Conservation (phyloP, 2,797 vertebrate species). For the Anguilla pacifica region DNA sequence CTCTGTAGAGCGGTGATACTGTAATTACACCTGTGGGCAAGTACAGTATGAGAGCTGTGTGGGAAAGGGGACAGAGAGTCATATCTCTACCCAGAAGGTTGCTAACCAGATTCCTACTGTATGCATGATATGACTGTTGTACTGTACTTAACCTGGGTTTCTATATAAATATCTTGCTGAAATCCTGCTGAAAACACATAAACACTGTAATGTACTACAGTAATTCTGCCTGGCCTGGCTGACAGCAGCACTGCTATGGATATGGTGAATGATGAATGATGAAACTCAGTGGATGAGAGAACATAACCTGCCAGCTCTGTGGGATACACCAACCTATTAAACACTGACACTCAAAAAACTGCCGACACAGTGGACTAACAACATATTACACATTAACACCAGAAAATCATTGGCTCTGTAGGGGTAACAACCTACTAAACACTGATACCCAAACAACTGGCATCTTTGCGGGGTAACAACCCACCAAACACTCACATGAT, state of each 20-base stretch:
- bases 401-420: too few species aligned
- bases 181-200: not conserved
- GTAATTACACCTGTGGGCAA: not conserved
- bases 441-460: too few species aligned
- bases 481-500: not conserved
- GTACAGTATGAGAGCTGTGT: not conserved
- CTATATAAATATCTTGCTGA: not conserved
- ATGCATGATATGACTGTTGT: not conserved
- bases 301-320: not conserved
- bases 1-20: not conserved
- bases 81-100: not conserved
- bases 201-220: not conserved
- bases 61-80: not conserved
- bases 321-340: not conserved
- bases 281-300: not conserved
- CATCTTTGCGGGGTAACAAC: not conserved
- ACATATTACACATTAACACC: not conserved
- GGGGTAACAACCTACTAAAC: too few species aligned
- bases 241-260: not conserved
- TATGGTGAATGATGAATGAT: conserved; percentile 4
- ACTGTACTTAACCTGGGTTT: not conserved
- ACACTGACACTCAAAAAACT: not conserved
- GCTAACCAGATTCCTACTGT: not conserved
- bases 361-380: not conserved
- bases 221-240: not conserved